These are phyloP conservation scores for Lacanobia wlatinum DNA, from an alignment of 2,888 invertebrate genomes.

Conservation along the genomic window DNA sequence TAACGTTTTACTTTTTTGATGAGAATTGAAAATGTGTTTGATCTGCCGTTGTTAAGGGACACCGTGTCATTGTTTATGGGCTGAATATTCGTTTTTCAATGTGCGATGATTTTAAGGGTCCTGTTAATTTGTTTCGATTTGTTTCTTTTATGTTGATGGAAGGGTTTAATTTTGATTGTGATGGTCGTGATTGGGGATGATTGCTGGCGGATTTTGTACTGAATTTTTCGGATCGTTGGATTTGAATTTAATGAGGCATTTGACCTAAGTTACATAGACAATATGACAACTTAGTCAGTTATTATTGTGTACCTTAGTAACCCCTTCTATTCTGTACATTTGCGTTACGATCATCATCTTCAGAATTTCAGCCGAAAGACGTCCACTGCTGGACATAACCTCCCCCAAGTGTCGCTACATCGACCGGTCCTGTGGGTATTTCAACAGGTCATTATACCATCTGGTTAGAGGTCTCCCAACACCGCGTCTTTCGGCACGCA, in stretches of 20 bases:
- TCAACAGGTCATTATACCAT: too few species aligned
- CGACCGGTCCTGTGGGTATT: too few species aligned
- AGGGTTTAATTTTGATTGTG: constrained; percentile 60
- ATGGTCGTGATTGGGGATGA: constrained; percentile 26
- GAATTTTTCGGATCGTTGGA: background rate
- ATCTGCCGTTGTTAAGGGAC: constrained; percentile 75
- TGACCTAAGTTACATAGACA: too few species aligned
- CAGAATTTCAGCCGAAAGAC: too few species aligned
- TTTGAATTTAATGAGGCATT: background rate
- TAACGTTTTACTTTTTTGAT: constrained; percentile 88
- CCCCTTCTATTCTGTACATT: too few species aligned
- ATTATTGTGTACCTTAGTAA: too few species aligned
- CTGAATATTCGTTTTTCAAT: constrained; percentile 53
- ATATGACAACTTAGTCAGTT: too few species aligned
- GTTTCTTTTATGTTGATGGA: constrained; percentile 45
- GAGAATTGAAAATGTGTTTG: constrained; percentile 90
- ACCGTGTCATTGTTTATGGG: constrained; percentile 80
- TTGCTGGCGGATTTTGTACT: background rate
- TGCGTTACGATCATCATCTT: too few species aligned
- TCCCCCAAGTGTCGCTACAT: too few species aligned
- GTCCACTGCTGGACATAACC: too few species aligned
- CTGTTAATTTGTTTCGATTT: constrained; percentile 62
- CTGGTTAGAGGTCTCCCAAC: too few species aligned
- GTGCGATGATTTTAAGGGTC: constrained; percentile 63
- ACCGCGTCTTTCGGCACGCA: too few species aligned